Conservation (phyloP, 2,113 vertebrate genomes). For the Micronycteris hirsuta region DNA sequence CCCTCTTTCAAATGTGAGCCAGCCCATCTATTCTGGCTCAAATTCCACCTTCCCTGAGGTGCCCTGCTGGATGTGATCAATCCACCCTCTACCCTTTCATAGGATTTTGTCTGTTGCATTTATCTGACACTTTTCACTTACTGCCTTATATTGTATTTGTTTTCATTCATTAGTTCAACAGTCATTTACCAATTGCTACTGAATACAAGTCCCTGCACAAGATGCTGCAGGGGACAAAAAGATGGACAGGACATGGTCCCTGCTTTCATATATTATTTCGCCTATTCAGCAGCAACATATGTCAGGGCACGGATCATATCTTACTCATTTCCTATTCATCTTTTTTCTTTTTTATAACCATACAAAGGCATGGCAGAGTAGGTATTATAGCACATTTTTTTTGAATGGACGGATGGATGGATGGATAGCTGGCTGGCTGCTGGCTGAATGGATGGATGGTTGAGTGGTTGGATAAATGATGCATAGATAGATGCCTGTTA, state of each 20-base stretch:
- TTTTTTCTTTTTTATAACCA: background rate
- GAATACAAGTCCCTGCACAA: background rate
- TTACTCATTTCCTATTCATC: slow-evolving; percentile 36
- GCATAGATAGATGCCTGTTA: background rate
- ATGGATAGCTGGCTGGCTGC: background rate
- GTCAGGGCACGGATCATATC: background rate
- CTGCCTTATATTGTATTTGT: background rate
- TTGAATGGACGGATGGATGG: no score
- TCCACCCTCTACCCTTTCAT: background rate
- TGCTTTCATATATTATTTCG: background rate
- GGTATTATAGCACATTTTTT: slow-evolving; percentile 17
- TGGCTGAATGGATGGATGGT: background rate
- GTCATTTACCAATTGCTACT: background rate
- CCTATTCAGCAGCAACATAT: background rate
- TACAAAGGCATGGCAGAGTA: slow-evolving; percentile 35
- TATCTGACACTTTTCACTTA: background rate
- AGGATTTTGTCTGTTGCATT: background rate
- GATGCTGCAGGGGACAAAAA: slow-evolving; percentile 1
- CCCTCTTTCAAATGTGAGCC: background rate
- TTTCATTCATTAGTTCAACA: slow-evolving; percentile 19
- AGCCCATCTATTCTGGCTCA: background rate
- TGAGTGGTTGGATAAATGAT: slow-evolving; percentile 17
- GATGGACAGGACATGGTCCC: background rate
- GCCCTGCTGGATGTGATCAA: rapidly evolving
- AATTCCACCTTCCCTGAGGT: background rate